phyloP scores from a whole-genome alignment of 2,113 vertebrate genomes.

The Dicentrarchus labrax region DNA sequence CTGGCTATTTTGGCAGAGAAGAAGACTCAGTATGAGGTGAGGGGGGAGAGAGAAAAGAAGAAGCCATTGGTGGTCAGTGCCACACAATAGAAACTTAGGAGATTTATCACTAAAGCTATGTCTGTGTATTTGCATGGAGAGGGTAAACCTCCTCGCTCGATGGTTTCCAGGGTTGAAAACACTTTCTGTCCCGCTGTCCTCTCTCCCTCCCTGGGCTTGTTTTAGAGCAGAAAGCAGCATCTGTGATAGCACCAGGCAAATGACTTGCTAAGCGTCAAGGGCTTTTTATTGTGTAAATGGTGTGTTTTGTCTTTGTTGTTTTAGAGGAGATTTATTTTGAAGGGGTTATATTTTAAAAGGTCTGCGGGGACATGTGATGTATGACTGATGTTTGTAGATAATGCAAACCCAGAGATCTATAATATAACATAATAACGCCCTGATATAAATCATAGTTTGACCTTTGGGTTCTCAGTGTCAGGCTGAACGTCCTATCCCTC shows the following conservation, averaged over 20 bases:
- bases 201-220: constrained; percentile 11
- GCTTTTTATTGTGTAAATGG: constrained; percentile 52
- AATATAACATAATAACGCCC: no score
- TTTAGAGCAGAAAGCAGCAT: constrained; percentile 65
- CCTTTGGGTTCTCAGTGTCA: constrained; percentile 54
- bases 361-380: constrained; percentile 20
- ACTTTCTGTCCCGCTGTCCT: constrained; percentile 27
- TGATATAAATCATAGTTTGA: constrained; percentile 73
- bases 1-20: constrained; percentile 51
- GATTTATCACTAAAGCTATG: constrained; percentile 73
- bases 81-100: constrained; percentile 71
- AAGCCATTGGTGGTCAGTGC: constrained; percentile 69
- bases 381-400: constrained; percentile 51
- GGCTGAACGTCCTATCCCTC: constrained; percentile 30
- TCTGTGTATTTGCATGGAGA: constrained; percentile 77
- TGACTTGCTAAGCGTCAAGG: not conserved
- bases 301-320: constrained; percentile 46
- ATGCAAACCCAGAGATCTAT: constrained; percentile 45
- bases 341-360: constrained; percentile 44
- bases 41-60: constrained; percentile 65
- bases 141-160: constrained; percentile 66
- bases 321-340: constrained; percentile 32
- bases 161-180: constrained; percentile 63
- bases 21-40: constrained; percentile 67
- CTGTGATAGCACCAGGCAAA: constrained; percentile 51